phyloP scores from a whole-genome alignment of 2,888 invertebrate species.

The Diachrysia chrysitis region DNA sequence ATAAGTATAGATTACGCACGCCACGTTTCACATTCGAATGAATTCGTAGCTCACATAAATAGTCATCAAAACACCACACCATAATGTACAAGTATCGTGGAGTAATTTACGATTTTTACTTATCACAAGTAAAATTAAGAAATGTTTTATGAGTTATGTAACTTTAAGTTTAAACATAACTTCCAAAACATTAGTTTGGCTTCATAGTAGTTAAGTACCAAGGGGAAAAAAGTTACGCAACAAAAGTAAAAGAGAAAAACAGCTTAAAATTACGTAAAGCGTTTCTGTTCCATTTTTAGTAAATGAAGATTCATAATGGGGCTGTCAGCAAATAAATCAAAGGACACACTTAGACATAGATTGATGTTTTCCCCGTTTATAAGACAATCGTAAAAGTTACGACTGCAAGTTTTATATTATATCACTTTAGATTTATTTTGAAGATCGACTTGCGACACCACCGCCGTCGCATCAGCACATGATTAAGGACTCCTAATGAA shows the following conservation, averaged over 20 bases:
- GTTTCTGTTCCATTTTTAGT: conserved; percentile 35
- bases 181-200: not conserved
- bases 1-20: too few relatives aligned
- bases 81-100: too few relatives aligned
- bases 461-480: too few relatives aligned
- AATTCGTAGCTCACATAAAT: too few relatives aligned
- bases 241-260: conserved; percentile 8
- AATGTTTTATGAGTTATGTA: not conserved
- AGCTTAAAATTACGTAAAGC: conserved; percentile 25
- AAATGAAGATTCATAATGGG: conserved; percentile 54
- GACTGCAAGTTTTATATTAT: conserved; percentile 31
- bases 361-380: conserved; percentile 47
- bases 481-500: too few relatives aligned
- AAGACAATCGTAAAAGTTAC: conserved; percentile 44
- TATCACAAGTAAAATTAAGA: not conserved
- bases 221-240: not conserved
- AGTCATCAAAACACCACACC: too few relatives aligned
- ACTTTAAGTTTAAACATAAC: not conserved
- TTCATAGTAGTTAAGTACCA: not conserved
- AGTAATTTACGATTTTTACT: too few relatives aligned
- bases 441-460: too few relatives aligned
- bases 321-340: conserved; percentile 34
- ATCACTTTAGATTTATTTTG: conserved; percentile 16
- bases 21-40: too few relatives aligned
- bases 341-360: conserved; percentile 49